phyloP scores from a whole-genome alignment of 1,140 invertebrate species.

The Scaptomyza hsui region DNA sequence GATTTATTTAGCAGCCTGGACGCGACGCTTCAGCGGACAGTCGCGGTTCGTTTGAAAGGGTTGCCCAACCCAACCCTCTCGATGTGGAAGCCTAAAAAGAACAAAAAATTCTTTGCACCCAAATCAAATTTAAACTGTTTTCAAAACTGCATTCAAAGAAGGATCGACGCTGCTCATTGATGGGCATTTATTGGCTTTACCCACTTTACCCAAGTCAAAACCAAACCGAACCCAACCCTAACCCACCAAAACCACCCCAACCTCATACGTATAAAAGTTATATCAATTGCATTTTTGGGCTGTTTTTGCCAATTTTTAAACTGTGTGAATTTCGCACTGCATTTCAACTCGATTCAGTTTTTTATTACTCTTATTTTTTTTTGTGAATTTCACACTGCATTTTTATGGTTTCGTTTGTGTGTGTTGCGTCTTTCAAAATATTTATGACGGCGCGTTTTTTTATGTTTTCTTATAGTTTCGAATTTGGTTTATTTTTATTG shows the following conservation, averaged over 20 bases:
- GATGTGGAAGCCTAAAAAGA: conserved; percentile 1
- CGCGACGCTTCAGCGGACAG: conserved; percentile 63
- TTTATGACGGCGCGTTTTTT: conserved; percentile 62
- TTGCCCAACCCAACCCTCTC: conserved; percentile 31
- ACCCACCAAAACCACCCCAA: conserved; percentile 3
- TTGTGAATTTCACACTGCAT: conserved; percentile 45
- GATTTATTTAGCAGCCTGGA: conserved; percentile 83
- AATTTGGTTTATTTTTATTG: conserved; percentile 41
- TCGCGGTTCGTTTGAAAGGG: conserved; percentile 51
- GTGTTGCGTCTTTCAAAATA: conserved; percentile 64
- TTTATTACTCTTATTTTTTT: conserved; percentile 27
- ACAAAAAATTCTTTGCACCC: conserved; percentile 50
- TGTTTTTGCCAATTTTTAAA: conserved; percentile 36
- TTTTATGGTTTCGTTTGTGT: conserved; percentile 37
- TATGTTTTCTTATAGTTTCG: conserved; percentile 43
- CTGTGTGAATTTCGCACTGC: conserved; percentile 64
- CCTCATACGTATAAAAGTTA: neutral
- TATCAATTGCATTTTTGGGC: conserved; percentile 48
- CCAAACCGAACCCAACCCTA: conserved; percentile 12
- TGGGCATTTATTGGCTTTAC: conserved; percentile 70
- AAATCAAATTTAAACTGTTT: conserved; percentile 83
- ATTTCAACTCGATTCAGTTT: conserved; percentile 41
- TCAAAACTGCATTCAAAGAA: conserved; percentile 69
- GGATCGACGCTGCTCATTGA: conserved; percentile 56
- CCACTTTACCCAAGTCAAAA: conserved; percentile 30